Evolutionary conservation across 2,888 invertebrate species (phyloP).

Genomic region (Bedellia somnulentella): DNA sequence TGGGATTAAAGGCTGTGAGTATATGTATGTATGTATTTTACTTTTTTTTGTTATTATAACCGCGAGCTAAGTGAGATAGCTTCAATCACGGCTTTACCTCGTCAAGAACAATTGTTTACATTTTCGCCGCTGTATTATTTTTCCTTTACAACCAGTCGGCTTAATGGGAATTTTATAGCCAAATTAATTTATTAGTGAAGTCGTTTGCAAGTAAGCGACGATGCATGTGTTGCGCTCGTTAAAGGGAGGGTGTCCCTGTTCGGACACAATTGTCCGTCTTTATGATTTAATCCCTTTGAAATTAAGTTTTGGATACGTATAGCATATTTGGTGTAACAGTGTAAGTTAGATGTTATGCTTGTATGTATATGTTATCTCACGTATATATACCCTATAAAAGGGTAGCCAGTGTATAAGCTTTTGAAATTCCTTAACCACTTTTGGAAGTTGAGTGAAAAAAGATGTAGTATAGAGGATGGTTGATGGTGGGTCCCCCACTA

Average conservation of each 20-base stretch:
- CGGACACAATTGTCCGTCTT: conserved; percentile 1
- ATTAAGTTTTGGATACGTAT: conserved; percentile 1
- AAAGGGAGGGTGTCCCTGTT: conserved; percentile 17
- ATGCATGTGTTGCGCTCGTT: conserved; percentile 22
- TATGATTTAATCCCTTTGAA: conserved; percentile 2
- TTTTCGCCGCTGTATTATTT: conserved; percentile 1
- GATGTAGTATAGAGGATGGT: too few relatives aligned
- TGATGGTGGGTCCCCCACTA: too few relatives aligned
- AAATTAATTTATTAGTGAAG: conserved; percentile 25
- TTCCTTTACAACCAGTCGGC: not conserved
- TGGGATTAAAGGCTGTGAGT: too few relatives aligned
- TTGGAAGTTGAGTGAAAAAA: too few relatives aligned
- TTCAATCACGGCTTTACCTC: not conserved
- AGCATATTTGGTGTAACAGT: not conserved
- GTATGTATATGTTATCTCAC: too few relatives aligned
- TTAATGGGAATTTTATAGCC: conserved; percentile 16
- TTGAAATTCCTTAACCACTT: too few relatives aligned
- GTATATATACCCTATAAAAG: too few relatives aligned
- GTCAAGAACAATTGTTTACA: conserved; percentile 3
- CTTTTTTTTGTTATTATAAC: too few relatives aligned
- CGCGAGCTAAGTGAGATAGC: too few relatives aligned
- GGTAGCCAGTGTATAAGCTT: too few relatives aligned
- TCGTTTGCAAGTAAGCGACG: conserved; percentile 20
- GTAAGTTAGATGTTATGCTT: not conserved
- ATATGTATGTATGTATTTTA: too few relatives aligned